phyloP scores from a whole-genome alignment of 2,888 invertebrate species.

The Heliconius charithonia region DNA sequence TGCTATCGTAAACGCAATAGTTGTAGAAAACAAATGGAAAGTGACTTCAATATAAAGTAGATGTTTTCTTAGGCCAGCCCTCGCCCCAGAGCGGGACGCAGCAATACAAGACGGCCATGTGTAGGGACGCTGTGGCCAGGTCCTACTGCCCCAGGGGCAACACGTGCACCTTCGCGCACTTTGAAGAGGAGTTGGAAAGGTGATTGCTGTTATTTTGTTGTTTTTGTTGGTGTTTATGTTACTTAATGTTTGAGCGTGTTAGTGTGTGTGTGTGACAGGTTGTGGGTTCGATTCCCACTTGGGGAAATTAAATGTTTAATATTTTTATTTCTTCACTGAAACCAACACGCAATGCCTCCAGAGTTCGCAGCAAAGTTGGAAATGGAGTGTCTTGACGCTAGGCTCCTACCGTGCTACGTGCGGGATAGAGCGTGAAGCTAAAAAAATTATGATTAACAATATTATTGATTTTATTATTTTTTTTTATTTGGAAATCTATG shows the following conservation, averaged over 20 bases:
- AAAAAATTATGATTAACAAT: too few species aligned
- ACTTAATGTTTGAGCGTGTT: too few species aligned
- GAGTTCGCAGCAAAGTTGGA: too few species aligned
- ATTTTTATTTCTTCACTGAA: too few species aligned
- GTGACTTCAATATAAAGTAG: neutral
- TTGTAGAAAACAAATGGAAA: neutral
- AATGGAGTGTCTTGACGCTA: too few species aligned
- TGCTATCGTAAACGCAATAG: too few species aligned
- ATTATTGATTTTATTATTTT: neutral
- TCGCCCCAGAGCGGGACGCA: conserved; percentile 71
- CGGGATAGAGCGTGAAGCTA: too few species aligned
- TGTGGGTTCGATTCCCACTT: too few species aligned
- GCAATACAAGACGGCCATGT: conserved; percentile 95
- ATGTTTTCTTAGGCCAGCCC: conserved; percentile 57
- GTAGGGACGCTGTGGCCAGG: conserved; percentile 91
- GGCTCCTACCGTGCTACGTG: too few species aligned
- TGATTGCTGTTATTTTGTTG: conserved; percentile 56
- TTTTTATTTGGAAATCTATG: neutral
- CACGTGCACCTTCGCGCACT: conserved; percentile 96
- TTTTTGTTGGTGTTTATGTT: neutral
- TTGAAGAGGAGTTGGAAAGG: conserved; percentile 95
- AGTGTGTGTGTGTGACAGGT: too few species aligned
- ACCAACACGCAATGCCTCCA: too few species aligned
- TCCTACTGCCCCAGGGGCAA: conserved; percentile 93
- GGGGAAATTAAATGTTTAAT: too few species aligned